These are phyloP conservation scores for Chelidonichthys spinosus DNA, from an alignment of 2,797 vertebrate species.

Conservation along the genomic window DNA sequence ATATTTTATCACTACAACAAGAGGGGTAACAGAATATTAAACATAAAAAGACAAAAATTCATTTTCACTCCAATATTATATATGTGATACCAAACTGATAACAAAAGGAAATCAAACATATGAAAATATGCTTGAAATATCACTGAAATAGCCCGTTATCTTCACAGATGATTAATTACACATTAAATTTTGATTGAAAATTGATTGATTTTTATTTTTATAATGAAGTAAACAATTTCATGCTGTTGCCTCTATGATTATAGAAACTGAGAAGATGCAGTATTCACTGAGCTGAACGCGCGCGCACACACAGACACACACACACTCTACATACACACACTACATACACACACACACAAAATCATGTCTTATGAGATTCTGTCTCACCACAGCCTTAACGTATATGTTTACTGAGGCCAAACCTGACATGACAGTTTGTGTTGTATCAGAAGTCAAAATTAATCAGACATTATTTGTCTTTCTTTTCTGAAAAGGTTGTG, in stretches of 20 bases:
- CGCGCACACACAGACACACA: no score
- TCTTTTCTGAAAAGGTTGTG: neutral
- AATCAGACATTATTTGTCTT: neutral
- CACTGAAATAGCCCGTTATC: neutral
- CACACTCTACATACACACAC: no score
- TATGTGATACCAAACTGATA: neutral
- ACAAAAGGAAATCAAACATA: neutral
- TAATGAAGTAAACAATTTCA: neutral
- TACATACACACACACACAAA: neutral
- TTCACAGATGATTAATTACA: neutral
- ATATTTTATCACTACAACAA: constrained; percentile 1
- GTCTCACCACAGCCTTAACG: neutral
- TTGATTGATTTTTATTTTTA: neutral
- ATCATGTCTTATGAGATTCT: neutral
- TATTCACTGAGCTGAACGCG: neutral
- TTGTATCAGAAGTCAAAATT: neutral
- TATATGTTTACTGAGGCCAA: neutral
- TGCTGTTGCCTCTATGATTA: neutral
- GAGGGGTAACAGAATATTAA: neutral
- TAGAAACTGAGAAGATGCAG: no score
- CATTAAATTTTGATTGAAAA: neutral
- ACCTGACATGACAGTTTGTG: neutral
- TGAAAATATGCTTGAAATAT: neutral
- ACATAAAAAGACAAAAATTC: neutral
- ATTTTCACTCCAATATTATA: neutral